These are phyloP conservation scores for Bettongia penicillata DNA, from an alignment of 2,113 vertebrate genomes.

Conservation along the genomic window DNA sequence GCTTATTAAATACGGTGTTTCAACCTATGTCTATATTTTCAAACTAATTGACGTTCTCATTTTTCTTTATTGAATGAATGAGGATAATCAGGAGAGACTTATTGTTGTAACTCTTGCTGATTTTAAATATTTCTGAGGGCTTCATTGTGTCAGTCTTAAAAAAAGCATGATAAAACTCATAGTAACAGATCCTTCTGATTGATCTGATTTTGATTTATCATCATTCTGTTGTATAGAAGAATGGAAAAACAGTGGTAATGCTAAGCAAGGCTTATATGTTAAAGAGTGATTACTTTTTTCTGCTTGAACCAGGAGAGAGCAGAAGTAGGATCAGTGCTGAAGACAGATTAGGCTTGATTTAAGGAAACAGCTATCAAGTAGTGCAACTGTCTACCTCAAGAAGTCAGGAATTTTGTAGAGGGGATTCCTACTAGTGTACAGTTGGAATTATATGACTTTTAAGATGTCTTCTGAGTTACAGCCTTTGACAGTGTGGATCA, in stretches of 20 bases:
- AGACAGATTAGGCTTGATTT: not conserved
- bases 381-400: too few species aligned
- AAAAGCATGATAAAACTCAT: not conserved
- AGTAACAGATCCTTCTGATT: not conserved
- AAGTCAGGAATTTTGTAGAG: too few species aligned
- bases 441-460: not conserved
- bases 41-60: not conserved
- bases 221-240: not conserved
- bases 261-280: not conserved
- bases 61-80: not conserved
- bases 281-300: not conserved
- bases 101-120: not conserved
- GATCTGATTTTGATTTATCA: not conserved
- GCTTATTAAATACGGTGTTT: not conserved
- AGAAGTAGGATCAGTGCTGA: not conserved
- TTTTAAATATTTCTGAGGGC: not conserved
- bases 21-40: not conserved
- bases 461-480: not conserved
- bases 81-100: not conserved
- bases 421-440: too few species aligned
- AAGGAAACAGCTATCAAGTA: not conserved
- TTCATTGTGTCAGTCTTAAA: not conserved
- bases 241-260: not conserved
- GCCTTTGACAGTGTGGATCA: not conserved
- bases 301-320: not conserved